Percentiles rank a stretch among this genome's conserved stretches.
Conservation (phyloP, 1,140 invertebrate genomes). For the Sweltsa coloradensis region DNA sequence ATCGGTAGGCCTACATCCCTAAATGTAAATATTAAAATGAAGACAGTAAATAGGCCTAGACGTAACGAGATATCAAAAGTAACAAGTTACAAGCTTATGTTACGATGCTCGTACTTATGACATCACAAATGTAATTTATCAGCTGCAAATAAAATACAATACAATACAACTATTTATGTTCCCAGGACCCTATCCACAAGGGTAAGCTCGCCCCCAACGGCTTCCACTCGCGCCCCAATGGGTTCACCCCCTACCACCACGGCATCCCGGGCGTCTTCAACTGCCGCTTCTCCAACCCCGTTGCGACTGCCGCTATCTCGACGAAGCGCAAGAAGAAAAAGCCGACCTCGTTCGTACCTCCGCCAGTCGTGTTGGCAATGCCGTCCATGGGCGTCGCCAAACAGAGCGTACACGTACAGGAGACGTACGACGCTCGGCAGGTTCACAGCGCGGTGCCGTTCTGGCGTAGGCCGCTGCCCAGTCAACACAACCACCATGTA, state of each 20-base stretch:
- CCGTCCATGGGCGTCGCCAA: not conserved
- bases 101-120: no score
- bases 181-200: not conserved
- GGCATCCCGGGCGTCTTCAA: conserved; percentile 78
- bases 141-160: no score
- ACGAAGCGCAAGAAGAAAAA: conserved; percentile 78
- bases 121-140: no score
- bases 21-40: no score
- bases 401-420: no score
- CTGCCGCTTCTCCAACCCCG: conserved; percentile 69
- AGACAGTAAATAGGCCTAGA: no score
- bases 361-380: conserved; percentile 34
- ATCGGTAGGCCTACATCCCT: no score
- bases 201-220: not conserved
- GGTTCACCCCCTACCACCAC: conserved; percentile 22
- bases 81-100: no score
- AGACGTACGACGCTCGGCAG: no score
- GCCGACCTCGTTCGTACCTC: conserved; percentile 72
- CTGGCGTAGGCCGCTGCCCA: conserved; percentile 62
- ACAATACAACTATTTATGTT: no score
- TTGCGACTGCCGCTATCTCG: conserved; percentile 30
- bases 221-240: conserved; percentile 4
- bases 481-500: conserved; percentile 28
- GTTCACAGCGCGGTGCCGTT: conserved; percentile 38
- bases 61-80: no score